Evolutionary conservation across 1,140 invertebrate genomes (phyloP).

Genomic region (Drosophila nebulosa): DNA sequence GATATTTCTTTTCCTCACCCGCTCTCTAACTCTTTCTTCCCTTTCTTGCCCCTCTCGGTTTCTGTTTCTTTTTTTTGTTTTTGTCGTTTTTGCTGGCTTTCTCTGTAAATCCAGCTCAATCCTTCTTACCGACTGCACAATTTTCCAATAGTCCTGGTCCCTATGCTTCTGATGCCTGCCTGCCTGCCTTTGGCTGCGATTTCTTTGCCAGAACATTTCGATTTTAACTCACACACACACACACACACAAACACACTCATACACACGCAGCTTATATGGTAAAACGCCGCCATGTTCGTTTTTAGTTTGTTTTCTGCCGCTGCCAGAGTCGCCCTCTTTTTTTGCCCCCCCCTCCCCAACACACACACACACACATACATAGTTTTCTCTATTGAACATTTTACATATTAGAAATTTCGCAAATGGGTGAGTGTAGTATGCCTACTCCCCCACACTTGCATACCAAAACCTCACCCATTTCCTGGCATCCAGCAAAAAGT

Average conservation of each 20-base stretch:
- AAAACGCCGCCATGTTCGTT: slow-evolving; percentile 53
- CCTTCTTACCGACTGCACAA: slow-evolving; percentile 18
- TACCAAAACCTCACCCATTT: slow-evolving; percentile 7
- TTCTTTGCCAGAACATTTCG: slow-evolving; percentile 71
- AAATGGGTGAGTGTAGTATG: slow-evolving; percentile 64
- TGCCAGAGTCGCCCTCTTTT: slow-evolving; percentile 8
- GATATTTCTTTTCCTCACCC: slow-evolving; percentile 55
- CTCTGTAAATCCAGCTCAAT: slow-evolving; percentile 3
- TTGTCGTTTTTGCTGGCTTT: neutral
- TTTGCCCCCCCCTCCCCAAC: neutral
- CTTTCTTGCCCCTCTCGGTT: neutral
- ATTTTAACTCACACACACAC: slow-evolving; percentile 28
- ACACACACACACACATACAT: slow-evolving; percentile 43
- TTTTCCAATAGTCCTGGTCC: slow-evolving; percentile 31
- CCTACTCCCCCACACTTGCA: slow-evolving; percentile 14
- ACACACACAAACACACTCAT: slow-evolving; percentile 20
- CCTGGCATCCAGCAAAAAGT: slow-evolving; percentile 47
- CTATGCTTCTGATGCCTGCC: neutral
- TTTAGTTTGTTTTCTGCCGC: slow-evolving; percentile 45
- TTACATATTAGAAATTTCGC: slow-evolving; percentile 78
- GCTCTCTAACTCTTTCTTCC: slow-evolving; percentile 11
- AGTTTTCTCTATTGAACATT: slow-evolving; percentile 79
- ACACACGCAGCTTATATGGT: slow-evolving; percentile 18
- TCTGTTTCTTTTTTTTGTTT: slow-evolving; percentile 28
- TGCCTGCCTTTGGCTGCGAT: slow-evolving; percentile 52